Conservation (phyloP, 1,140 invertebrate genomes). For the Littorina saxatilis region DNA sequence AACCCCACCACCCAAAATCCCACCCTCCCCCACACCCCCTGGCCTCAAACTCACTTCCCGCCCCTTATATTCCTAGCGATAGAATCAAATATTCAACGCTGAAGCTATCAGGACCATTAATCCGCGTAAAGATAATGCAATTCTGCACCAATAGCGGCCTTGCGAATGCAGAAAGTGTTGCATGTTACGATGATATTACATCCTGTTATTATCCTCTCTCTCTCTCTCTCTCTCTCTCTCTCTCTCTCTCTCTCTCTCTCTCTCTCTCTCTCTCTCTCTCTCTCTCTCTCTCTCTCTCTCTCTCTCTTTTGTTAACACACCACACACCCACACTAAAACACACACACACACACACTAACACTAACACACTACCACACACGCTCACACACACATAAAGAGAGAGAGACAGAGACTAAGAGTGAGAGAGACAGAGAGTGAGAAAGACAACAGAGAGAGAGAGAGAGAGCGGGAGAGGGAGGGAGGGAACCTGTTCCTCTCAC, state of each 20-base stretch:
- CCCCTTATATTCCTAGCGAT: neutral
- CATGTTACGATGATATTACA: no score
- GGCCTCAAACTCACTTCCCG: neutral
- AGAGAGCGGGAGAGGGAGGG: no score
- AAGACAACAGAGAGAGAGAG: no score
- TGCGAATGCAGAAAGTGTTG: no score
- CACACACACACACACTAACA: neutral
- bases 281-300: no score
- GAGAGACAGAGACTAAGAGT: no score
- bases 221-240: constrained; percentile 13
- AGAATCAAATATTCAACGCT: neutral
- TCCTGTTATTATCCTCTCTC: neutral
- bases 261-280: no score
- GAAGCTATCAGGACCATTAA: neutral
- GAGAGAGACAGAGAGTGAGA: no score
- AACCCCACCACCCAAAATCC: no score
- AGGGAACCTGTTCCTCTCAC: no score
- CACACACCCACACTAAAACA: neutral
- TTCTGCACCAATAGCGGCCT: neutral
- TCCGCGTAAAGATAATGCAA: neutral
- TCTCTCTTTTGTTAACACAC: neutral
- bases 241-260: neutral
- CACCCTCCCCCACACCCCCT: neutral
- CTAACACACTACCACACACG: no score
- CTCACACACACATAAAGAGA: no score